These are phyloP conservation scores for Notarius lentiginosus DNA, from an alignment of 2,113 vertebrate species.

Conservation along the genomic window DNA sequence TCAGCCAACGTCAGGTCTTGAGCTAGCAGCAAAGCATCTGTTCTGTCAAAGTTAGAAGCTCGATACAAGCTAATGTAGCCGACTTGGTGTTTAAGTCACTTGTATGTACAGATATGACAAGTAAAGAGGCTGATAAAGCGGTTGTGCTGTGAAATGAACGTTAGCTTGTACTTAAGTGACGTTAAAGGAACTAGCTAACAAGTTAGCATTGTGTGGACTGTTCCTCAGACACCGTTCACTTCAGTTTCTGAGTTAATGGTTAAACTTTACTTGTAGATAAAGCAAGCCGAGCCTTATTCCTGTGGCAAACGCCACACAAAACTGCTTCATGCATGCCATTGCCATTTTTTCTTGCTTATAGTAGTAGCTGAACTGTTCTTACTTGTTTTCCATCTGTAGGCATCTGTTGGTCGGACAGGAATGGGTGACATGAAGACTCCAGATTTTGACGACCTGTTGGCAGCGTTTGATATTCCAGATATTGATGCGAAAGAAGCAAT, in stretches of 20 bases:
- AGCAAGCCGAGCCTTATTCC: background rate
- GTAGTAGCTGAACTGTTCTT: background rate
- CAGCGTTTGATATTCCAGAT: constrained; percentile 96
- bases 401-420: constrained; percentile 61
- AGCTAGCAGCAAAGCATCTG: constrained; percentile 14
- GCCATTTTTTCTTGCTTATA: background rate
- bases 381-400: constrained; percentile 50
- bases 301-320: background rate
- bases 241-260: constrained; percentile 4
- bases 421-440: constrained; percentile 99
- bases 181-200: constrained; percentile 17
- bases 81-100: background rate
- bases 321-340: background rate
- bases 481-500: constrained; percentile 95
- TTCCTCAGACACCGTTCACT: background rate
- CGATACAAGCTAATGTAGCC: background rate
- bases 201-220: background rate
- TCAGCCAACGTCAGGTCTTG: background rate
- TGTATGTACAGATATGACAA: background rate
- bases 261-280: background rate
- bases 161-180: too few relatives aligned
- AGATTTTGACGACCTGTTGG: constrained; percentile 95
- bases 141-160: background rate
- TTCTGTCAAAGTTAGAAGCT: background rate
- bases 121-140: background rate